phyloP scores from a whole-genome alignment of 2,888 invertebrate genomes.

The Papilio elwesi region DNA sequence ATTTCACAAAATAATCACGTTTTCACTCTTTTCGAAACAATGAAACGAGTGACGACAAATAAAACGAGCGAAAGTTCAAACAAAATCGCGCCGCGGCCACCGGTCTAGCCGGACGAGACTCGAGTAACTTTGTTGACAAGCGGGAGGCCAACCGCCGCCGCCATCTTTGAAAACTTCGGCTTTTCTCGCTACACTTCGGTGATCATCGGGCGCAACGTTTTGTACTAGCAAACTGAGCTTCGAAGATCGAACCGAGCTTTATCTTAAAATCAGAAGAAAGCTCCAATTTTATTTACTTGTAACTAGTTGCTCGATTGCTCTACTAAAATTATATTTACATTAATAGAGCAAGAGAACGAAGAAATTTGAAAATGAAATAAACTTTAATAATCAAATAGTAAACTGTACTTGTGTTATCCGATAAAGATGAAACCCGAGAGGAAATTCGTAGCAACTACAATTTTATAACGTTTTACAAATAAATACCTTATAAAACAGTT shows the following conservation, averaged over 20 bases:
- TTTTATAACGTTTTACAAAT: too few species aligned
- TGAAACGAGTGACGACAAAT: conserved; percentile 33
- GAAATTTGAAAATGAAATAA: too few species aligned
- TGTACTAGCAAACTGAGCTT: conserved; percentile 31
- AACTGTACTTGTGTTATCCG: too few species aligned
- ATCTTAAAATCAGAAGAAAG: conserved; percentile 15
- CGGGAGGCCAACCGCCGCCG: conserved; percentile 65
- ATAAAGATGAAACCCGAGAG: too few species aligned
- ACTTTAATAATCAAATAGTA: too few species aligned
- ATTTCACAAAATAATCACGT: conserved; percentile 54
- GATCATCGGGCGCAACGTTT: conserved; percentile 43
- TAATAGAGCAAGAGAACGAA: background rate
- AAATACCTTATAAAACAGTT: too few species aligned
- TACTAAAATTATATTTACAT: background rate
- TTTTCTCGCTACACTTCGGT: conserved; percentile 61
- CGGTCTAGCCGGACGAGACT: conserved; percentile 56
- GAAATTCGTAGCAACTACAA: too few species aligned
- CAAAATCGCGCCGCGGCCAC: conserved; percentile 61
- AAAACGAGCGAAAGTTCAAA: conserved; percentile 42
- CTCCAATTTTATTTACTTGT: conserved; percentile 16
- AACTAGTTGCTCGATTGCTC: background rate
- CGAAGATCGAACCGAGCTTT: background rate
- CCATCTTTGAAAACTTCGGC: conserved; percentile 75
- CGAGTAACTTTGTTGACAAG: conserved; percentile 81
- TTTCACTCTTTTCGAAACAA: conserved; percentile 48